Percentiles rank a stretch among this genome's conserved stretches.
Conservation (phyloP, 2,113 vertebrate genomes). For the Panthera leo region DNA sequence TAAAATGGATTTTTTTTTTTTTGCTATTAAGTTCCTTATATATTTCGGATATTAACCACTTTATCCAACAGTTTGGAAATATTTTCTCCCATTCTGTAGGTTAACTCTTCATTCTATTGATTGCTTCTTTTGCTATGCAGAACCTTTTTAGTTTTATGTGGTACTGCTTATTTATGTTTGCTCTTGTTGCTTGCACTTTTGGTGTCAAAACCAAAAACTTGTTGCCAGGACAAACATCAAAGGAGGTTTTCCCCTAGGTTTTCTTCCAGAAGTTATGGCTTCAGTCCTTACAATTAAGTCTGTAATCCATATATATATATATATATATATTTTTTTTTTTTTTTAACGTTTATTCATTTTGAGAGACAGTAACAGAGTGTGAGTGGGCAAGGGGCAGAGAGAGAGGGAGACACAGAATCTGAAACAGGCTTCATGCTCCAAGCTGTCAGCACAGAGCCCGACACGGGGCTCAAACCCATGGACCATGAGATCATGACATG, state of each 20-base stretch:
- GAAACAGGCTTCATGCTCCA: no score
- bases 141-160: background rate
- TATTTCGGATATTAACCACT: background rate
- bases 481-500: no score
- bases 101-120: background rate
- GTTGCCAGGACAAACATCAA: background rate
- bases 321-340: no score
- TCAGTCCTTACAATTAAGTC: background rate
- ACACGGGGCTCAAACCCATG: no score
- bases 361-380: no score
- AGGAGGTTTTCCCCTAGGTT: background rate
- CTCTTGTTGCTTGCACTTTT: background rate
- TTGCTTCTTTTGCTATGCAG: background rate
- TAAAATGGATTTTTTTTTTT: background rate
- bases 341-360: no score
- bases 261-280: background rate
- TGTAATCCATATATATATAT: background rate
- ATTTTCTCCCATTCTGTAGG: background rate
- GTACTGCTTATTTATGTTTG: background rate
- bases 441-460: no score
- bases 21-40: background rate
- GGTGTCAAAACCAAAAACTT: background rate
- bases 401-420: no score
- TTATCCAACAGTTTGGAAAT: background rate
- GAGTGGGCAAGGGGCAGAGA: no score